phyloP scores from a whole-genome alignment of 2,888 invertebrate genomes.

The Caenorhabditis sp. region DNA sequence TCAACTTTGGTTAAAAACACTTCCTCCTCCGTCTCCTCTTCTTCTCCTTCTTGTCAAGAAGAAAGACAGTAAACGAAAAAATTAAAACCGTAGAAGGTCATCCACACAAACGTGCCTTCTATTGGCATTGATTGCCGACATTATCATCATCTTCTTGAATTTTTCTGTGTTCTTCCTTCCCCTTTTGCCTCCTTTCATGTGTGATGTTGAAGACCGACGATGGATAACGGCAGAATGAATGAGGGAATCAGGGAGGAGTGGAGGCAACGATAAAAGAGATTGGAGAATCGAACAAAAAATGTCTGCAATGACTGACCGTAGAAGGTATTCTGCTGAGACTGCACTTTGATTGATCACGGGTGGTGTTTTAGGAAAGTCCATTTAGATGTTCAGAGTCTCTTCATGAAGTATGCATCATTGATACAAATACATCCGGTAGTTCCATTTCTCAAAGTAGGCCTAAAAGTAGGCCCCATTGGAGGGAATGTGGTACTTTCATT shows the following conservation, averaged over 20 bases:
- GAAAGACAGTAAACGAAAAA: conserved; percentile 50
- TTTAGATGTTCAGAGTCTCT: too few species aligned
- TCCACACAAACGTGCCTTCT: conserved; percentile 38
- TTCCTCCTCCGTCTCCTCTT: conserved; percentile 41
- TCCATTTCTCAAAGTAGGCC: too few species aligned
- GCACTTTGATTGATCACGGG: conserved; percentile 2
- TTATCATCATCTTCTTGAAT: conserved; percentile 11
- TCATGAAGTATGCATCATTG: not conserved
- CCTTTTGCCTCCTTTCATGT: conserved; percentile 6
- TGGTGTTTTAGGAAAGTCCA: too few species aligned
- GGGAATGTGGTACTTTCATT: too few species aligned
- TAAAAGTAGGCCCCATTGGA: too few species aligned
- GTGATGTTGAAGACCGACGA: conserved; percentile 15
- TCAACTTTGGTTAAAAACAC: conserved; percentile 17
- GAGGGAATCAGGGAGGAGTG: conserved; percentile 2
- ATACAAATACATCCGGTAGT: too few species aligned
- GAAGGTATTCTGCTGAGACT: not conserved
- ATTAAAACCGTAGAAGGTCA: conserved; percentile 52
- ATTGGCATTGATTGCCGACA: conserved; percentile 53
- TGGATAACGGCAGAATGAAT: conserved; percentile 37
- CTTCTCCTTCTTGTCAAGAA: conserved; percentile 20
- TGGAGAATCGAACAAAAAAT: conserved; percentile 43
- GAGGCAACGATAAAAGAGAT: conserved; percentile 12
- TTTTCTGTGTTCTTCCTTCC: conserved; percentile 50
- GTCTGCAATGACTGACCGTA: conserved; percentile 21